Percentiles rank a stretch among this genome's conserved stretches.
Evolutionary conservation across 2,113 vertebrate genomes (phyloP).

Genomic region (Hiodon tergisus): DNA sequence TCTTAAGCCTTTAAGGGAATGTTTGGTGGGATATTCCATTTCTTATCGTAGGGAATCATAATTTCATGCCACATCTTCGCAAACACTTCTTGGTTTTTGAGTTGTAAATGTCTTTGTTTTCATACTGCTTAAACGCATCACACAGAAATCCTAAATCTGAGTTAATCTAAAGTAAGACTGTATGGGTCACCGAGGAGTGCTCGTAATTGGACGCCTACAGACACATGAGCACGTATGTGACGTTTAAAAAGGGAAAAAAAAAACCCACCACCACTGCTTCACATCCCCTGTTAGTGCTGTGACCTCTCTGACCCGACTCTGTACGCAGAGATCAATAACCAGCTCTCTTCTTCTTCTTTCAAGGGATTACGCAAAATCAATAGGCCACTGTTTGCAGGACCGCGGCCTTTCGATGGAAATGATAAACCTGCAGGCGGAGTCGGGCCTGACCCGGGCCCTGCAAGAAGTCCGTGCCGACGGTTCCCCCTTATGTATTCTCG

Average conservation of each 20-base stretch:
- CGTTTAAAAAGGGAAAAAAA: background rate
- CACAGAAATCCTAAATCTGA: too few species aligned
- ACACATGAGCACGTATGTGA: background rate
- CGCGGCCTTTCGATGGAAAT: constrained; percentile 69
- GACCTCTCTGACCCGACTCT: constrained; percentile 28
- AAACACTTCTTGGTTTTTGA: too few species aligned
- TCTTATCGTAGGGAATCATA: too few species aligned
- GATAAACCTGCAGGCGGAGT: constrained; percentile 65
- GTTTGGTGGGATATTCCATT: too few species aligned
- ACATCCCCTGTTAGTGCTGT: constrained; percentile 3
- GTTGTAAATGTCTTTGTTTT: too few species aligned
- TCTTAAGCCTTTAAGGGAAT: too few species aligned
- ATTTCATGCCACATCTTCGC: too few species aligned
- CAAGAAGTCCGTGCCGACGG: constrained; percentile 70
- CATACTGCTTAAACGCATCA: too few species aligned
- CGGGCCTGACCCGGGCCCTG: constrained; percentile 59
- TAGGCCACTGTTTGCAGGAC: constrained; percentile 68
- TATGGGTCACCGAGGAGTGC: too few species aligned
- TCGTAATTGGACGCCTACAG: background rate
- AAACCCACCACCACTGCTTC: constrained; percentile 8
- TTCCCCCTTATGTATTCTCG: constrained; percentile 73
- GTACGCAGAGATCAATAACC: constrained; percentile 50
- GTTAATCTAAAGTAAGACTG: too few species aligned
- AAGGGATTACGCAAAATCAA: constrained; percentile 69
- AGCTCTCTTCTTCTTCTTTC: constrained; percentile 68